A percentile compares a stretch with the other conserved stretches of the same genome.
These are phyloP conservation scores for Ernsta delagoae DNA, from an alignment of 2,888 invertebrate genomes.

Conservation along the genomic window DNA sequence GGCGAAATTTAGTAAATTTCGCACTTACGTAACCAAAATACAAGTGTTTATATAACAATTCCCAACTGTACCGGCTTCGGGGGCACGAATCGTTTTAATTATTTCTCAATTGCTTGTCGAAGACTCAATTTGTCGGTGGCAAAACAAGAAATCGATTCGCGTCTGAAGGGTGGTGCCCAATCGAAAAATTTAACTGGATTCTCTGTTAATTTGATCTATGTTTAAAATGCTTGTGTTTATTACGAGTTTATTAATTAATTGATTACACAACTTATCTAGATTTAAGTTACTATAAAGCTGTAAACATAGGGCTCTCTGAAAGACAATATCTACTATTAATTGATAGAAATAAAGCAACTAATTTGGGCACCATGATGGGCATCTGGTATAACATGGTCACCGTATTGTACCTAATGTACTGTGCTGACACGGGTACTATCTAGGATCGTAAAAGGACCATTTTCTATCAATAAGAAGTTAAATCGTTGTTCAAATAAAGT, in stretches of 20 bases:
- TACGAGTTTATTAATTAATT: not conserved
- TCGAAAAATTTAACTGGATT: slow-evolving; percentile 55
- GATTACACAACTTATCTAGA: not conserved
- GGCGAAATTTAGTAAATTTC: not conserved
- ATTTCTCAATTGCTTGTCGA: slow-evolving; percentile 48
- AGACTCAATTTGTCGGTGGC: slow-evolving; percentile 49
- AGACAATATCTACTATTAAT: too few species aligned
- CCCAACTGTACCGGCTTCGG: slow-evolving; percentile 30
- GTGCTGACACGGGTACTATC: too few species aligned
- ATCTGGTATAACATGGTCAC: too few species aligned
- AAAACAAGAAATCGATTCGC: slow-evolving; percentile 51
- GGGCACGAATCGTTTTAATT: slow-evolving; percentile 45
- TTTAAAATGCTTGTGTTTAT: slow-evolving; percentile 52
- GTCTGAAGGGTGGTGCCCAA: slow-evolving; percentile 48
- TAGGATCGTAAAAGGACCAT: too few species aligned
- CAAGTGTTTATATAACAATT: slow-evolving; percentile 29
- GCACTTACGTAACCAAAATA: slow-evolving; percentile 19
- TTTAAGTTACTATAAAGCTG: too few species aligned
- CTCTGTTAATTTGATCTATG: slow-evolving; percentile 51
- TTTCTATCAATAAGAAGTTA: too few species aligned
- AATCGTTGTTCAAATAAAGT: too few species aligned
- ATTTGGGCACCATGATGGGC: too few species aligned
- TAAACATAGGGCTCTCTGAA: too few species aligned
- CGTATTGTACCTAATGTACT: too few species aligned
- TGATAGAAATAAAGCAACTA: too few species aligned